Conservation (phyloP, 2,113 vertebrate genomes). For the Heloderma charlesbogerti region DNA sequence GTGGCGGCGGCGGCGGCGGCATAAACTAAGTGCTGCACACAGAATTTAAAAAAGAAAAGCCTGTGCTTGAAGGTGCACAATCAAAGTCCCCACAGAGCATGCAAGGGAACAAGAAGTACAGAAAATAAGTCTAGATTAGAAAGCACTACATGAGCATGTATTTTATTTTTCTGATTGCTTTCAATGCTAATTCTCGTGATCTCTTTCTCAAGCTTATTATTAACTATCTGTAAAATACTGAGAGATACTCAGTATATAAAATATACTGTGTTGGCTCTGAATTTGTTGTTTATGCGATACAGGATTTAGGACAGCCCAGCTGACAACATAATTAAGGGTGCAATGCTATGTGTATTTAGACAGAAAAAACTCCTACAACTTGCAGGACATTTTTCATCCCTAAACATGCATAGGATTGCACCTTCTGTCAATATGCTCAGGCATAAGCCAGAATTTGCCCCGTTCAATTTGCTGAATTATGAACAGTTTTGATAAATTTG, state of each 20-base stretch:
- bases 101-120: neutral
- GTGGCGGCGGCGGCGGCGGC: neutral
- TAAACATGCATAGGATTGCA: too few relatives aligned
- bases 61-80: neutral
- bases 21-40: neutral
- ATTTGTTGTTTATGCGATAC: too few relatives aligned
- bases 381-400: too few relatives aligned
- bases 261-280: neutral
- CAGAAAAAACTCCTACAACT: too few relatives aligned
- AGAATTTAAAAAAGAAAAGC: neutral
- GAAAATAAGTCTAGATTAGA: neutral
- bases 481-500: neutral
- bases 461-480: neutral
- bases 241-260: neutral
- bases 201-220: neutral
- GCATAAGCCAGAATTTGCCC: neutral
- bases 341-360: too few relatives aligned
- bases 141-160: neutral
- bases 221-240: neutral
- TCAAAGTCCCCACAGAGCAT: neutral
- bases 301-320: neutral
- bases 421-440: neutral
- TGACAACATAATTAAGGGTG: neutral
- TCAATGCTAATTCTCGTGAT: slow-evolving; percentile 15
- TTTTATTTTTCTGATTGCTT: slow-evolving; percentile 40